Evolutionary conservation across 2,113 vertebrate genomes (phyloP), one percentile per base, ranked within the genome.

Genomic region (Pangasianodon gigas): DNA sequence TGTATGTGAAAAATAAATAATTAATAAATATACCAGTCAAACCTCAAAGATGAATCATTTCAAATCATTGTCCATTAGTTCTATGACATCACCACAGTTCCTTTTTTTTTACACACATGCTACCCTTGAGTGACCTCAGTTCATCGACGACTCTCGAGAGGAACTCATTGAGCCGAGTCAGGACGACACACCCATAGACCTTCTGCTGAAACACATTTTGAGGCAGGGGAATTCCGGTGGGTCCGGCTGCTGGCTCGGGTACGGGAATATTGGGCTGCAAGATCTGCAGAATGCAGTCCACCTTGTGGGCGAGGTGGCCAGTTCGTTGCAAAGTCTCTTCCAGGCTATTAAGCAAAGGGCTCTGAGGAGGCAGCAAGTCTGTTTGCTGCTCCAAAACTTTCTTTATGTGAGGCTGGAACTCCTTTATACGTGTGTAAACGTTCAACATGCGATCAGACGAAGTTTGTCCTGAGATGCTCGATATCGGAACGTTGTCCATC

Each of bases 141-240:
- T 95, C 95, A 86, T 67, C n/a, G 24, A 79, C 32, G 11, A 94
- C 91, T 5, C 92, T 93, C 5, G 87, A 91, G 84, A 96, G 88
- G 60, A 96, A 90, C 60, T 95, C 90, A 85, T 93, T 94, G 92
- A 94, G 95, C 88, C 89, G 95, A 65, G 94, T 94, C 88, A 96
- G 93, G 46, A 96, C 93, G 87, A 92, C 94, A 14, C 96, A 96
- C 88, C 95, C 96, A 4, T 96, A 96, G 44, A 96, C 93, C 92
- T 96, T 96, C 93, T 96, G 95, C 92, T 96, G 95, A 92, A 96
- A 96, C 81, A 94, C 62, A 58, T 96, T 96, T 91, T 95, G 94
- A 4, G 95, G 87, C 0, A 93, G 93, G 9, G 95, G 95, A 86
- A 95, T 88, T 87, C 91, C 88, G 0, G 94, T 95, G 0, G 94